phyloP scores from a whole-genome alignment of 2,797 vertebrate genomes.

The Rachycentron canadum region DNA sequence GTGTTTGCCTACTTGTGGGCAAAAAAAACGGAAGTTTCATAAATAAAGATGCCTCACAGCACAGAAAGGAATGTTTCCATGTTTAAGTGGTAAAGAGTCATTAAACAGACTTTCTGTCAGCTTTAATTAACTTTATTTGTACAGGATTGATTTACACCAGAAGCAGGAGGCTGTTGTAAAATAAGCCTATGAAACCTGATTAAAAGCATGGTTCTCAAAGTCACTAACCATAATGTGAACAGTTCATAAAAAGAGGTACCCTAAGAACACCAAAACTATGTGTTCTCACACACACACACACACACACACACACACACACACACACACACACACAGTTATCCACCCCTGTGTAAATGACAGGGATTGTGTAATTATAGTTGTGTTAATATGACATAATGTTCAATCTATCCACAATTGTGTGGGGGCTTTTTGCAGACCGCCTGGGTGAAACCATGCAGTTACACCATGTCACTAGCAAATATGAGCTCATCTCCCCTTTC shows the following conservation, averaged over 20 bases:
- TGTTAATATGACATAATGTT: slow-evolving; percentile 79
- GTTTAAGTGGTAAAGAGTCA: background rate
- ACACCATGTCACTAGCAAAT: slow-evolving; percentile 62
- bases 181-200: slow-evolving; percentile 12
- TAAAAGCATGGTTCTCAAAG: slow-evolving; percentile 7
- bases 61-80: background rate
- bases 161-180: background rate
- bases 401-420: slow-evolving; percentile 72
- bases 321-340: slow-evolving; percentile 27
- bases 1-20: background rate
- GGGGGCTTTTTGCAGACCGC: slow-evolving; percentile 65
- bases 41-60: background rate
- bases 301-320: too few species aligned
- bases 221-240: slow-evolving; percentile 18
- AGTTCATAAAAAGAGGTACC: slow-evolving; percentile 27
- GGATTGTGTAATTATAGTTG: slow-evolving; percentile 75
- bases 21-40: background rate
- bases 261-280: slow-evolving; percentile 36
- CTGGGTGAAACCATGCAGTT: slow-evolving; percentile 68
- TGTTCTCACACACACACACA: too few species aligned
- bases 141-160: background rate
- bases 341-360: slow-evolving; percentile 63
- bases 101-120: background rate
- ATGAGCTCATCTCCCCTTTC: slow-evolving; percentile 78
- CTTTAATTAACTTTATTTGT: background rate